These are phyloP conservation scores for Julus scanicus DNA, from an alignment of 2,888 invertebrate genomes.

Conservation along the genomic window DNA sequence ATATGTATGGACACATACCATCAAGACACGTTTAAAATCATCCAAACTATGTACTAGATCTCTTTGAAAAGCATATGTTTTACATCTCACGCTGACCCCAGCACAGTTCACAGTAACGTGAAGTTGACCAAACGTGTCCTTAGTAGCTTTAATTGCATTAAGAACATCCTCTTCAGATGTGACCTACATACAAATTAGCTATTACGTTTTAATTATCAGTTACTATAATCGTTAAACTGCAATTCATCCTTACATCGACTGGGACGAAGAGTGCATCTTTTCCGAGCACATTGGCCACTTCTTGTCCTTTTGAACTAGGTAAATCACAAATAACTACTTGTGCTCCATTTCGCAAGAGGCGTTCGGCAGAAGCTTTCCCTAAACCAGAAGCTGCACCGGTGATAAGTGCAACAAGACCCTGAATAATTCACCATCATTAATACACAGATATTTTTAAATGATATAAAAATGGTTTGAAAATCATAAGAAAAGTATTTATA, in stretches of 20 bases:
- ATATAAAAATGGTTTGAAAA: background rate
- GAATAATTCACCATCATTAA: background rate
- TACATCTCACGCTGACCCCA: slow-evolving; percentile 86
- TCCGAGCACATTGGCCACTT: slow-evolving; percentile 77
- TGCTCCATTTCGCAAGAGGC: slow-evolving; percentile 84
- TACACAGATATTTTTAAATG: background rate
- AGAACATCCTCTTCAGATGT: slow-evolving; percentile 84
- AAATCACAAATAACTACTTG: slow-evolving; percentile 91
- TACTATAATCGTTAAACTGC: background rate
- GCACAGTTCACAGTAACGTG: slow-evolving; percentile 95
- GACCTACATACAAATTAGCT: slow-evolving; percentile 71
- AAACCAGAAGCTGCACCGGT: slow-evolving; percentile 97
- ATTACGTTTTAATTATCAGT: background rate
- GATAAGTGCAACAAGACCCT: slow-evolving; percentile 87
- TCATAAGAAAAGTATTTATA: background rate
- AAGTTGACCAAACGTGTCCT: slow-evolving; percentile 84
- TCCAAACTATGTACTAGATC: slow-evolving; percentile 77
- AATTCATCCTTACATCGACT: slow-evolving; percentile 77
- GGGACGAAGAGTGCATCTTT: slow-evolving; percentile 82
- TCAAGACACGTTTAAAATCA: slow-evolving; percentile 80
- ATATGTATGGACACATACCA: slow-evolving; percentile 68
- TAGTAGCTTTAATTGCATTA: slow-evolving; percentile 76
- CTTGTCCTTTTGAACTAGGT: slow-evolving; percentile 81
- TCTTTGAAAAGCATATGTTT: slow-evolving; percentile 90
- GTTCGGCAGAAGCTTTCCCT: slow-evolving; percentile 89